phyloP scores from a whole-genome alignment of 2,113 vertebrate genomes.

The Mirza zaza region DNA sequence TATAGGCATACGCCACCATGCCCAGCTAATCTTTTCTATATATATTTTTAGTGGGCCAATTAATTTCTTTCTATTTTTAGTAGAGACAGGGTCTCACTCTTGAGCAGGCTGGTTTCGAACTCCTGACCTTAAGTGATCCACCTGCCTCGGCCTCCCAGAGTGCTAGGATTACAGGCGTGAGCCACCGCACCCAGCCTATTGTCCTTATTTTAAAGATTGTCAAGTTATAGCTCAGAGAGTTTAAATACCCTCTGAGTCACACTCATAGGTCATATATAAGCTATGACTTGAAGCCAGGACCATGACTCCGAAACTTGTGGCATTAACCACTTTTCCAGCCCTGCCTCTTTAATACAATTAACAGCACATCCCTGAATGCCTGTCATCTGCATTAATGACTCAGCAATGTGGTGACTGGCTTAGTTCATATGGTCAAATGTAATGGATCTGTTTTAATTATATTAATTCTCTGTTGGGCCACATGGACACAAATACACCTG shows the following conservation, averaged over 20 bases:
- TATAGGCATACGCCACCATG: no score
- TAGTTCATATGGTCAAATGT: not conserved
- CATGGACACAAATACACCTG: not conserved
- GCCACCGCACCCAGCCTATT: not conserved
- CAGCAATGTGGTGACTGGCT: not conserved
- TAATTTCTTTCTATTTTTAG: no score
- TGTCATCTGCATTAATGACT: not conserved
- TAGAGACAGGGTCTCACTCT: no score
- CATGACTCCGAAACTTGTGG: not conserved
- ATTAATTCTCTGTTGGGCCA: not conserved
- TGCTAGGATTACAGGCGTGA: no score
- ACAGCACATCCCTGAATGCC: not conserved
- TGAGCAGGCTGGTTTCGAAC: no score
- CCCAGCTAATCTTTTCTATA: no score
- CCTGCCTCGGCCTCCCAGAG: no score
- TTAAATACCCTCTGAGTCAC: not conserved
- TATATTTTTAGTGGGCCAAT: no score
- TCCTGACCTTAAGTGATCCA: no score
- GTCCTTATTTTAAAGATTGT: not conserved
- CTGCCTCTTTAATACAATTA: not conserved
- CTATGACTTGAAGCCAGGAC: not conserved
- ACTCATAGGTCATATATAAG: not conserved
- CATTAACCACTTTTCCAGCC: not conserved
- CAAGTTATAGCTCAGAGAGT: not conserved
- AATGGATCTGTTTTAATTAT: not conserved